Evolutionary conservation across 2,797 vertebrate species (phyloP).

Genomic region (Pseudopleuronectes americanus): DNA sequence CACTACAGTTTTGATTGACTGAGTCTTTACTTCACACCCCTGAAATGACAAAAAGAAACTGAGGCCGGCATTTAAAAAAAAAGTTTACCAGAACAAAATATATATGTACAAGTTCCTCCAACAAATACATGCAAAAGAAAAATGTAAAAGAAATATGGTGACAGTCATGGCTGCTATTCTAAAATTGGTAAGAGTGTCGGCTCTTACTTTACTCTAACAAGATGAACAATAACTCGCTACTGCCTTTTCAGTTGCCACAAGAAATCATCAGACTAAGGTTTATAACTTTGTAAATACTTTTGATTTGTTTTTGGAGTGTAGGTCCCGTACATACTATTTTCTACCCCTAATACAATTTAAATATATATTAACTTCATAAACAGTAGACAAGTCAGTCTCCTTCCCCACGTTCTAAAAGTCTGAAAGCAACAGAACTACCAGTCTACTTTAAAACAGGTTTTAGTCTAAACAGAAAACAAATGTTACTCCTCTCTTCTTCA

Average conservation of each 20-base stretch:
- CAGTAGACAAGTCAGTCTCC: slow-evolving; percentile 60
- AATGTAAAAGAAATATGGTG: slow-evolving; percentile 6
- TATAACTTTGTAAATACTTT: slow-evolving; percentile 62
- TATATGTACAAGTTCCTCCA: slow-evolving; percentile 53
- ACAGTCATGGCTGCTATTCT: slow-evolving; percentile 57
- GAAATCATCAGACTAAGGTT: slow-evolving; percentile 59
- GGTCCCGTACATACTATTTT: slow-evolving; percentile 64
- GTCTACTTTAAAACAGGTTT: slow-evolving; percentile 64
- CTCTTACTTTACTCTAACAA: slow-evolving; percentile 40
- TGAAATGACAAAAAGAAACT: slow-evolving; percentile 56
- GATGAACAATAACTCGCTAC: slow-evolving; percentile 7
- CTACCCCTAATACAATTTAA: slow-evolving; percentile 74
- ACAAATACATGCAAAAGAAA: slow-evolving; percentile 71
- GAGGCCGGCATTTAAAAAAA: slow-evolving; percentile 48
- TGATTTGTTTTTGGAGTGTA: slow-evolving; percentile 56
- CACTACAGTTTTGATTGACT: slow-evolving; percentile 64
- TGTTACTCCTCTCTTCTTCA: slow-evolving; percentile 43
- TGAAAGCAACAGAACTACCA: slow-evolving; percentile 68
- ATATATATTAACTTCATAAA: slow-evolving; percentile 81
- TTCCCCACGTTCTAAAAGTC: slow-evolving; percentile 57
- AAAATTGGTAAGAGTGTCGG: slow-evolving; percentile 48
- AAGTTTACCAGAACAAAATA: slow-evolving; percentile 38
- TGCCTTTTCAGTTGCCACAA: slow-evolving; percentile 16
- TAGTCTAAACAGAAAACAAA: slow-evolving; percentile 55
- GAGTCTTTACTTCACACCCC: slow-evolving; percentile 59